These are phyloP conservation scores for Botia kubotai DNA, from an alignment of 2,797 vertebrate genomes.

Conservation along the genomic window DNA sequence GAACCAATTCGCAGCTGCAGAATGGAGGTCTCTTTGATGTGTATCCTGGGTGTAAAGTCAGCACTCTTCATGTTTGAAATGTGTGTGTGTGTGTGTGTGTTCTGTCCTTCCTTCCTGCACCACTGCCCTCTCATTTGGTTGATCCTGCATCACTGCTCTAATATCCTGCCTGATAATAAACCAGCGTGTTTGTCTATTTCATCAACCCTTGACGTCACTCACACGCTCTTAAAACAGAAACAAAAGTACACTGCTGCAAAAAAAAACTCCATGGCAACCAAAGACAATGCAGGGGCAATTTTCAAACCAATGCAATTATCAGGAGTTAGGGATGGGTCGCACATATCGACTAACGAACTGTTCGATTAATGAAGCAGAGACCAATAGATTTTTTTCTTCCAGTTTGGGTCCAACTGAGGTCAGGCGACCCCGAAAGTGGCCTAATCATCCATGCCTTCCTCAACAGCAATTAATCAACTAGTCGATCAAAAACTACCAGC, in stretches of 20 bases:
- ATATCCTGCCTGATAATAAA: constrained; percentile 64
- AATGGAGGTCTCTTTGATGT: constrained; percentile 27
- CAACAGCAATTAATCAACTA: not conserved
- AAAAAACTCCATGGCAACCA: constrained; percentile 9
- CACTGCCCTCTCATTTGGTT: constrained; percentile 57
- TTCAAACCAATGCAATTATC: not conserved
- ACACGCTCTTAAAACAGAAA: constrained; percentile 5
- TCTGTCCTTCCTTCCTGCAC: constrained; percentile 48
- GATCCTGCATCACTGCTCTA: constrained; percentile 60
- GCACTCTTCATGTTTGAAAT: constrained; percentile 28
- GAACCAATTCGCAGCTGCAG: constrained; percentile 17
- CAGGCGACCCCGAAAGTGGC: not conserved
- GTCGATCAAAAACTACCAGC: not conserved
- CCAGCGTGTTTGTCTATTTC: constrained; percentile 46
- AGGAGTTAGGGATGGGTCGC: not conserved
- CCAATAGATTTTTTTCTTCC: not conserved
- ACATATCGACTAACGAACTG: not conserved
- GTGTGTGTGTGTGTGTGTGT: constrained; percentile 30
- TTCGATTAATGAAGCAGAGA: not conserved
- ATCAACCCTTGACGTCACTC: constrained; percentile 27
- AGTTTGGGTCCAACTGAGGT: not conserved
- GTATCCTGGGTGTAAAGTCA: constrained; percentile 27
- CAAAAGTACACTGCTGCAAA: not conserved
- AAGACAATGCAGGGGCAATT: constrained; percentile 26
- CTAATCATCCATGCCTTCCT: not conserved